Percentiles rank a stretch among this genome's conserved stretches.
These are phyloP conservation scores for Epizoanthus scotinus DNA, from an alignment of 92 coral and sea anemone genomes.

Conservation along the genomic window DNA sequence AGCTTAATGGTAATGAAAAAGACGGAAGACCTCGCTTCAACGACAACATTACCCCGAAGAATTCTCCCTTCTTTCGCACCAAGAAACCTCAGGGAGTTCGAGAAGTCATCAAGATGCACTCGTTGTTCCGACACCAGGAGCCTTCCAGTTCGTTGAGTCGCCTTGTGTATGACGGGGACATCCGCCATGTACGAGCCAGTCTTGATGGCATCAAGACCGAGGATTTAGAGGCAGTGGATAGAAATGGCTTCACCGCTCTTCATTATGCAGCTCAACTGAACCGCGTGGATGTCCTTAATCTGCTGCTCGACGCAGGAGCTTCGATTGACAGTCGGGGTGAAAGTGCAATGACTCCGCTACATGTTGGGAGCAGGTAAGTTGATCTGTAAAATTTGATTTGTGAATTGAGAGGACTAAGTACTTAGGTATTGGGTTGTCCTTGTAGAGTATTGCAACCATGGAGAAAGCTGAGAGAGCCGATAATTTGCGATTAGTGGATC, in stretches of 20 bases:
- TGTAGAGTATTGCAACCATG: too few relatives aligned
- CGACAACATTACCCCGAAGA: slow-evolving; percentile 17
- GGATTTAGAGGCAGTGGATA: slow-evolving; percentile 22
- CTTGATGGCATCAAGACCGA: background rate
- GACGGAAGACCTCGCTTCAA: slow-evolving; percentile 14
- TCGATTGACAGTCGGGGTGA: slow-evolving; percentile 12
- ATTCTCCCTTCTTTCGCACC: slow-evolving; percentile 1
- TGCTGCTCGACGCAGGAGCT: slow-evolving; percentile 34
- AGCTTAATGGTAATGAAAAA: background rate
- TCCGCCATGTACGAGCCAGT: slow-evolving; percentile 2
- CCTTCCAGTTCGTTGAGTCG: slow-evolving; percentile 24
- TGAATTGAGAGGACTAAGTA: too few relatives aligned
- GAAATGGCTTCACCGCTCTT: slow-evolving; percentile 28
- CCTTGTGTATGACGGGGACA: slow-evolving; percentile 28
- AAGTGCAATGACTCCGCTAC: slow-evolving; percentile 28
- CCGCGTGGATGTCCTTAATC: slow-evolving; percentile 31
- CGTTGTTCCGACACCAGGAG: slow-evolving; percentile 23
- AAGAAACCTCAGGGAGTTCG: slow-evolving; percentile 38
- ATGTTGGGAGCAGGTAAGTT: slow-evolving; percentile 27
- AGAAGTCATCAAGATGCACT: slow-evolving; percentile 38
- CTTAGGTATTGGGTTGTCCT: too few relatives aligned
- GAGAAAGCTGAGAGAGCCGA: too few relatives aligned
- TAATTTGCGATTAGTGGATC: too few relatives aligned
- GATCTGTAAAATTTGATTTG: too few relatives aligned
- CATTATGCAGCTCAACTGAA: slow-evolving; percentile 41